Base-by-base conservation (phyloP, 2,888 invertebrate species). In the Sepiola atlantica region DNA sequence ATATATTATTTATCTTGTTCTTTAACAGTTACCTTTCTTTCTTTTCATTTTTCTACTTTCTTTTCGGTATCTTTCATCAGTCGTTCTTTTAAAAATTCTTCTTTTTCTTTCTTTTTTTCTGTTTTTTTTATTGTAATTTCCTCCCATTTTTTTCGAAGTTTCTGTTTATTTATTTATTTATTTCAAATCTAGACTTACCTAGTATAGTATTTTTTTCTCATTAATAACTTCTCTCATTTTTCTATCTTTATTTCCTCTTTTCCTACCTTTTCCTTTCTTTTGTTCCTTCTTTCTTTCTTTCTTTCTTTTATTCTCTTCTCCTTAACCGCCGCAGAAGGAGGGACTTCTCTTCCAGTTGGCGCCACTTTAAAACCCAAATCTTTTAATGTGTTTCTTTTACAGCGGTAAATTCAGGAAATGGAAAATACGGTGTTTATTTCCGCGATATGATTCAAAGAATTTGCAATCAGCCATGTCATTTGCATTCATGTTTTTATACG, bases 391-490 rank as follows among this genome's bases (percentile, higher is more conserved):
- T 77, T 77, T 77, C n/a, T 77, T 77, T 77, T 77, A 8, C 77
- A n/a, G 12, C 77, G 77, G 20, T 1, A 77, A 77, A 77, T 77
- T 18, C 77, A 77, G 77, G 77, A 77, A 77, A 77, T 77, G 77
- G 77, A n/a, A 77, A 77, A 77, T n/a, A 32, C 77, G n/a, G 77
- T 32, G 77, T 77, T 77, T 77, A 77, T 77, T 77, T 77, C 77
- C 77, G 14, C 12, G 77, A 77, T 32, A 77, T n/a, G 77, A 77
- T 77, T 77, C 77, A 77, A 77, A 32, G 77, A 32, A 77, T 77
- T n/a, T 77, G 77, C 55, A 55, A 55, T 55, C 55, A 55, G 20
- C 55, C 20, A 20, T 55, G 55, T 55, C 18, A 20, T 20, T 55
- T 55, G 18, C 55, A 55, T 55, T 4, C 2, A 20, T 1, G 55